A percentile compares a stretch with the other conserved stretches of the same genome.
These are phyloP conservation scores for Orius insidiosus DNA, from an alignment of 1,140 invertebrate species.

Conservation along the genomic window DNA sequence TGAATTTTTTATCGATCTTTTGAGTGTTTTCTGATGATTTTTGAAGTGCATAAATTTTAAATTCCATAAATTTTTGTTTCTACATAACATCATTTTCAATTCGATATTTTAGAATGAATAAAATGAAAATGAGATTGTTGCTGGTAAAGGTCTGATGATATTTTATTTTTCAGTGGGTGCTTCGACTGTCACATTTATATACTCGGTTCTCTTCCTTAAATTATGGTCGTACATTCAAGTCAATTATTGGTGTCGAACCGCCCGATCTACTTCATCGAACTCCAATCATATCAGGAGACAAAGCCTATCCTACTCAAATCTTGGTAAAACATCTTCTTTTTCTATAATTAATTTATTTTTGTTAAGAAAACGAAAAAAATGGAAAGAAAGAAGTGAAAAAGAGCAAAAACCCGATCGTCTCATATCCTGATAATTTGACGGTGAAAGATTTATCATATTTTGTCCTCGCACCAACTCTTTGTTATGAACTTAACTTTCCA, in stretches of 20 bases:
- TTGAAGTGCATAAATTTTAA: no score
- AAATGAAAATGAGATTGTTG: no score
- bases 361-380: slow-evolving; percentile 22
- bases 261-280: slow-evolving; percentile 14
- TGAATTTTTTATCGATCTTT: no score
- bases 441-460: slow-evolving; percentile 86
- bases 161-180: slow-evolving; percentile 66
- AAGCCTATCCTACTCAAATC: slow-evolving; percentile 22
- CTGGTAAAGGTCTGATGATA: slow-evolving; percentile 11
- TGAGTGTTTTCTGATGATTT: no score
- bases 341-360: slow-evolving; percentile 8
- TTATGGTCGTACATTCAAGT: slow-evolving; percentile 93
- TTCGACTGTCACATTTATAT: slow-evolving; percentile 65
- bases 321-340: slow-evolving; percentile 16
- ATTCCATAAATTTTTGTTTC: no score
- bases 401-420: slow-evolving; percentile 30
- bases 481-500: slow-evolving; percentile 97
- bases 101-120: no score
- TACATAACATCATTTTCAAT: no score
- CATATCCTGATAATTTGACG: slow-evolving; percentile 85
- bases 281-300: slow-evolving; percentile 21
- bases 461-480: slow-evolving; percentile 84
- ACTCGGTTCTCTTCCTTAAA: slow-evolving; percentile 84
- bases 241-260: slow-evolving; percentile 77
- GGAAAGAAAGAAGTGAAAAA: slow-evolving; percentile 23